Percentiles rank a stretch among this genome's conserved stretches.
phyloP scores from a whole-genome alignment of 2,888 invertebrate genomes.

The Cosmopolites sordidus region DNA sequence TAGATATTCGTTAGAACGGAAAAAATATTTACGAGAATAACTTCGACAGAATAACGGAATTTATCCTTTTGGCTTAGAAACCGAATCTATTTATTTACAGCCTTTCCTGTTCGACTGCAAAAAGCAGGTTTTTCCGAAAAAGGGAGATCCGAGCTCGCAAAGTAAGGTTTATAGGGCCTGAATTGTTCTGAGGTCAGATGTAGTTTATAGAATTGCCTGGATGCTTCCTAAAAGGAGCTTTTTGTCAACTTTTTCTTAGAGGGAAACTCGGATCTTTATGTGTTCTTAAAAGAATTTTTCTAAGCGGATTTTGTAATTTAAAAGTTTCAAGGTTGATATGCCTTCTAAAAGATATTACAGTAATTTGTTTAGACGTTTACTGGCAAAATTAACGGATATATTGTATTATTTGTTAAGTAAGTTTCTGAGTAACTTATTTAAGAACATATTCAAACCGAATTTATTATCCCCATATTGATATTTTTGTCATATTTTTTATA shows the following conservation, averaged over 20 bases:
- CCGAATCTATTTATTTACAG: slow-evolving; percentile 1
- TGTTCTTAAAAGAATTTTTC: slow-evolving; percentile 12
- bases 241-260: neutral
- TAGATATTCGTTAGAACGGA: neutral
- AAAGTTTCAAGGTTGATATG: neutral
- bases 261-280: slow-evolving; percentile 7
- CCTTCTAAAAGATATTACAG: too few species aligned
- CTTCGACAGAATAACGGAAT: neutral
- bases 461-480: too few species aligned
- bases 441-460: too few species aligned
- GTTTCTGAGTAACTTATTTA: too few species aligned
- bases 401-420: too few species aligned
- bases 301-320: slow-evolving; percentile 14
- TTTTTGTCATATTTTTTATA: too few species aligned
- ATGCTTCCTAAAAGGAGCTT: slow-evolving; percentile 1
- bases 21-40: neutral
- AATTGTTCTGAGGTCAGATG: slow-evolving; percentile 10
- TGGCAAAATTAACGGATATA: too few species aligned
- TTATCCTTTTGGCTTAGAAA: neutral
- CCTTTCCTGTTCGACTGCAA: neutral
- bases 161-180: slow-evolving; percentile 14
- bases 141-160: slow-evolving; percentile 4
- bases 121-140: slow-evolving; percentile 2
- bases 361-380: too few species aligned
- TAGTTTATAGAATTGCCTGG: slow-evolving; percentile 2